Evolutionary conservation across 2,113 vertebrate species (phyloP), one percentile per base, ranked within the genome.

Genomic region (Sarotherodon lohbergeri): DNA sequence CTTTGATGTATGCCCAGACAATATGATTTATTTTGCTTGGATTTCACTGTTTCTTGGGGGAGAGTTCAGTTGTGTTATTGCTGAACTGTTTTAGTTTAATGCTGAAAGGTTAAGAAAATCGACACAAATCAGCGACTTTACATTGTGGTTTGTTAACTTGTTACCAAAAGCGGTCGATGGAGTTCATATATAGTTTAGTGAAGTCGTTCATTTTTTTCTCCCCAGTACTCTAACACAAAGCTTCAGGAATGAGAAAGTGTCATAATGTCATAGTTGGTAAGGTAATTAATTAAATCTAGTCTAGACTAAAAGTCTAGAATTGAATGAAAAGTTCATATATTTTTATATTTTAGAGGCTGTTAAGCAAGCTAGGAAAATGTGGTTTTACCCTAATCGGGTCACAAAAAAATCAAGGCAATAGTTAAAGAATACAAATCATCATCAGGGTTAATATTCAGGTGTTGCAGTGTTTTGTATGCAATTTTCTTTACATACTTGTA

Each of bases 1-100:
- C 36, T 76, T 82, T 90, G 81, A 86, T 85, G 55, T 19, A 24
- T 14, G 29, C 27, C 41, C 41, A 78, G 80, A 57, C 50, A 48
- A 41, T 68, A n/a, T 66, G 73, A 76, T 80, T 84, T n/a, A 66
- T 86, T 91, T 78, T 10, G 66, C 12, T 59, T 92, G 84, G 89
- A 86, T 89, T 61, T 81, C 39, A 66, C 61, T 63, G 1, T 13
- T 73, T 34, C 4, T 27, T 43, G 10, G 48, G 39, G 48, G 46
- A 14, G 2, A 14, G 76, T 14, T 48, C 11, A 2, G 17, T 50
- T 56, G 29, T 86, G 39, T 54, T 22, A 9, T 16, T 19, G 73
- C 84, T 55, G 11, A 19, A 22, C 13, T 22, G 8, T 11, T 71
- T 88, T 41, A 24, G 29, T 11, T 36, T 79, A 86, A 83, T 50